Conservation (phyloP, 2,113 vertebrate species). For the Pangasianodon gigas region DNA sequence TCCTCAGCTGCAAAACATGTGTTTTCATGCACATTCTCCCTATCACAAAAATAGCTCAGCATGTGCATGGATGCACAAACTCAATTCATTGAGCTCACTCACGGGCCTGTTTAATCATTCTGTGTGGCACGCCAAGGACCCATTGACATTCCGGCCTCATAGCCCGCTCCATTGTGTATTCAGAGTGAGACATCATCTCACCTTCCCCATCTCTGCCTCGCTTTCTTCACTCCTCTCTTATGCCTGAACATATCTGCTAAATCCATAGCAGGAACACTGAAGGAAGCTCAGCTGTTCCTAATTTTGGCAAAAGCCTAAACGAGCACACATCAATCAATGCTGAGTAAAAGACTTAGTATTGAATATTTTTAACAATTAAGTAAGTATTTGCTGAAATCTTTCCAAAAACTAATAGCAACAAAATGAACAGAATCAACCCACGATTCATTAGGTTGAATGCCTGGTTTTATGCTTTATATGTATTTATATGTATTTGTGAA, state of each 20-base stretch:
- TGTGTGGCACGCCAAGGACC: slow-evolving; percentile 51
- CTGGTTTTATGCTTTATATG: background rate
- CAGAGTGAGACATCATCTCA: slow-evolving; percentile 34
- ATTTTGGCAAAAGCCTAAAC: background rate
- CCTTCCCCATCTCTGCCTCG: background rate
- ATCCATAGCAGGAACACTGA: background rate
- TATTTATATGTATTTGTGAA: background rate
- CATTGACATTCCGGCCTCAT: slow-evolving; percentile 69
- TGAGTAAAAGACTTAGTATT: background rate
- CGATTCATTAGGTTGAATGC: background rate
- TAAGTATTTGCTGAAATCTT: background rate
- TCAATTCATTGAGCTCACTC: slow-evolving; percentile 56
- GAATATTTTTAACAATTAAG: background rate
- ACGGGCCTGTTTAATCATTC: slow-evolving; percentile 68
- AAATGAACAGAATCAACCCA: too few species aligned
- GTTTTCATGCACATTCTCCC: background rate
- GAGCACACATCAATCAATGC: background rate
- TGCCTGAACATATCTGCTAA: slow-evolving; percentile 23
- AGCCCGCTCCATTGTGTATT: slow-evolving; percentile 68
- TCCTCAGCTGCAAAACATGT: slow-evolving; percentile 23
- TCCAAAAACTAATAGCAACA: background rate
- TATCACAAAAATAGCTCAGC: slow-evolving; percentile 10
- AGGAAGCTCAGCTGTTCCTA: background rate
- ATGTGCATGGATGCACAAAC: slow-evolving; percentile 8
- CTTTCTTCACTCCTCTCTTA: slow-evolving; percentile 10